Evolutionary conservation across 2,113 vertebrate genomes (phyloP), one percentile per base, ranked within the genome.

Genomic region (Periophthalmodon schlosseri): DNA sequence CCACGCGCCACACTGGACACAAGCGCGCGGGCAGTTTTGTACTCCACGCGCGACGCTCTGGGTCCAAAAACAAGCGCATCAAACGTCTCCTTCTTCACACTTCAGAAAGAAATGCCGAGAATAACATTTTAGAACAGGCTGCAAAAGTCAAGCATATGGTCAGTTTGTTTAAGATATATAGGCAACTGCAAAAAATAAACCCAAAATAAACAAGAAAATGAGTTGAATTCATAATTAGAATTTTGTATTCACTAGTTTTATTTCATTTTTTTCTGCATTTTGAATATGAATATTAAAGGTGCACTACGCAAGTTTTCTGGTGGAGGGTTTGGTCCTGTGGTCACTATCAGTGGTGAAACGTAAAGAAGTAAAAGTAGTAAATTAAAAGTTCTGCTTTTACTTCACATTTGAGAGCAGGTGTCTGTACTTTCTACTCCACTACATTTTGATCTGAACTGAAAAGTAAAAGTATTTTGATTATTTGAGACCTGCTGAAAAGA

Each of bases 21-120:
- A 83, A 73, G 76, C 86, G 79, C 28, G 5, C 50, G 60, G 76
- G 60, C 78, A 72, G 80, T 84, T 83, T 80, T 81, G 82, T 58
- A 52, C 23, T 21, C 21, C 12, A 2, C 14, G 15, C 0, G 9
- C 74, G 58, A 76, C 64, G 60, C 66, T 60, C 60, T 70, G 68
- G 72, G 72, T 72, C 33, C 50, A n/a, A 54, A 52, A 21, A 56
- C 52, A n/a, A 2, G 52, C 8, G 7, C 52, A 2, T 12, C 23
- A 10, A 12, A 3, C 28, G 1, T 57, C 7, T 21, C 11, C 10
- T 23, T 60, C 23, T 28, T 75, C 21, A 47, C 10, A 7, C 1
- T 75, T 36, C 21, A 16, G 14, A 44, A 46, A 70, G 73, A 12
- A 7, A 3, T 33, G 52, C 49, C 14, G 2, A 34, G 28, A 34